Evolutionary conservation across 2,797 vertebrate genomes (phyloP).

Genomic region (Parauchenoglanis punctatus): DNA sequence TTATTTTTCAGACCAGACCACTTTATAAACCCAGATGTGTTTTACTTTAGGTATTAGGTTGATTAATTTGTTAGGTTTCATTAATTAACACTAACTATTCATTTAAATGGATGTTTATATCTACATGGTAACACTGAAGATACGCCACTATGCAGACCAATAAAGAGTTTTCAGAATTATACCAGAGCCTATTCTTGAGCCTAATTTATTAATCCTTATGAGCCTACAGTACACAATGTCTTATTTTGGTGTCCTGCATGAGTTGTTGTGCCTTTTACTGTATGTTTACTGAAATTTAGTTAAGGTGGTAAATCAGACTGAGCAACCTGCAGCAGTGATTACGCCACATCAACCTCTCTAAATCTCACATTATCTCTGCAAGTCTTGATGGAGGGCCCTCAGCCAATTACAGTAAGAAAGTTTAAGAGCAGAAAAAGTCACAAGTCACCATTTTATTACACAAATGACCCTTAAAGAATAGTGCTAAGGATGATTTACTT

Average conservation of each 20-base stretch:
- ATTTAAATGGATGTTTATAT: not conserved
- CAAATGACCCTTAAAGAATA: constrained; percentile 39
- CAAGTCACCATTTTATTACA: constrained; percentile 32
- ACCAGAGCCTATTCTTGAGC: constrained; percentile 48
- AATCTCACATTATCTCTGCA: constrained; percentile 61
- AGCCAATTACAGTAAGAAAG: constrained; percentile 38
- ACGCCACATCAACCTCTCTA: constrained; percentile 78
- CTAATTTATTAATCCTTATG: constrained; percentile 58
- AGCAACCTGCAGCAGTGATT: constrained; percentile 76
- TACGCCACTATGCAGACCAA: not conserved
- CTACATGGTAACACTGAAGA: not conserved
- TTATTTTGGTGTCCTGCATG: constrained; percentile 49
- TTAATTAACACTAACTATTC: not conserved
- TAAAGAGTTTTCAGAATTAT: constrained; percentile 43
- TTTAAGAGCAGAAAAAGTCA: constrained; percentile 38
- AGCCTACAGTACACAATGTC: constrained; percentile 47
- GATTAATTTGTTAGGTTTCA: not conserved
- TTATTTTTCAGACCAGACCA: not conserved
- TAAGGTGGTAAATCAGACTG: constrained; percentile 69
- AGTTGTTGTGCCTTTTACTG: constrained; percentile 72
- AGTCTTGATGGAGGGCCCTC: constrained; percentile 41
- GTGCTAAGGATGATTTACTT: not conserved
- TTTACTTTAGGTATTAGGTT: not conserved
- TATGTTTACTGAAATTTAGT: constrained; percentile 69
- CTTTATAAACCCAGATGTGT: not conserved